A percentile compares a stretch with the other conserved stretches of the same genome.
Conservation (phyloP, 2,797 vertebrate genomes). For the Masticophis lateralis region DNA sequence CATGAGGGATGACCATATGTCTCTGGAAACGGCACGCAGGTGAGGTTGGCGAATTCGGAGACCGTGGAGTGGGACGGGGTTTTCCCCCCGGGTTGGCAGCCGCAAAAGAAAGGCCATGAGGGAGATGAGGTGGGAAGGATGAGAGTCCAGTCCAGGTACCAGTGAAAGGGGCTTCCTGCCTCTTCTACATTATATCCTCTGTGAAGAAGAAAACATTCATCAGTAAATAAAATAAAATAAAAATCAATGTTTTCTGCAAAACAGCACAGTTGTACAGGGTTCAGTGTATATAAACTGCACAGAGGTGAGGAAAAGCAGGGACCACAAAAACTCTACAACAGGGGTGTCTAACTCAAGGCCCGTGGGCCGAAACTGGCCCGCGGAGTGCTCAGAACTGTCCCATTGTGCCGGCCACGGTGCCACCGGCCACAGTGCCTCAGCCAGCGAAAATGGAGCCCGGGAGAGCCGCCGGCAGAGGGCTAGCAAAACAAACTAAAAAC, state of each 20-base stretch:
- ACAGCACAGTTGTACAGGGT: neutral
- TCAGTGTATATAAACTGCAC: neutral
- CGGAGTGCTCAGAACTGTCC: no score
- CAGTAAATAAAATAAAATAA: neutral
- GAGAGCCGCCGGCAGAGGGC: no score
- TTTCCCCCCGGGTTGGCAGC: slow-evolving; percentile 44
- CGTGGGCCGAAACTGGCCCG: no score
- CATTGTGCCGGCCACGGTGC: no score
- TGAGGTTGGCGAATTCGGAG: slow-evolving; percentile 40
- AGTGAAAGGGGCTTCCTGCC: slow-evolving; percentile 49
- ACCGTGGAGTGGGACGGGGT: slow-evolving; percentile 28
- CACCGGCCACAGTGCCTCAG: no score
- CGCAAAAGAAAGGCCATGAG: slow-evolving; percentile 54
- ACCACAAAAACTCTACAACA: neutral
- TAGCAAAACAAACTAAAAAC: no score
- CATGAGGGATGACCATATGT: slow-evolving; percentile 4
- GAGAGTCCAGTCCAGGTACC: slow-evolving; percentile 52
- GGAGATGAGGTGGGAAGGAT: slow-evolving; percentile 29
- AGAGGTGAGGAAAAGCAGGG: neutral
- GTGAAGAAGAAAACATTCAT: slow-evolving; percentile 46
- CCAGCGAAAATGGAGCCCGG: no score
- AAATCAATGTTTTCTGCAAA: neutral
- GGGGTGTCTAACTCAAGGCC: no score
- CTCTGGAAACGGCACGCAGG: slow-evolving; percentile 4
- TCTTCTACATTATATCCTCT: slow-evolving; percentile 70